Conservation (phyloP, 2,797 vertebrate species). For the Numenius phaeopus region DNA sequence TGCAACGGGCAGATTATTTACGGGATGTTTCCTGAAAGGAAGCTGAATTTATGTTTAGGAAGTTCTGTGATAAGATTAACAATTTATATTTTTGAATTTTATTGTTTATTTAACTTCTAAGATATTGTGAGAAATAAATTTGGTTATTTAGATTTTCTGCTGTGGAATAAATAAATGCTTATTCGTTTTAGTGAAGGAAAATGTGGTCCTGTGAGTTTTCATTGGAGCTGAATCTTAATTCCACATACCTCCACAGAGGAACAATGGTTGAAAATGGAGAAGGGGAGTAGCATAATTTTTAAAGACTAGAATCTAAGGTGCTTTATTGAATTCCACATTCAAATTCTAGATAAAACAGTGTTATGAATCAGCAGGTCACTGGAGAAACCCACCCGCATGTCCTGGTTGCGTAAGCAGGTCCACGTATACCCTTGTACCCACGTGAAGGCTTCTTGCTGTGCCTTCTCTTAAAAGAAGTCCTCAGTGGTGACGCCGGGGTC, state of each 20-base stretch:
- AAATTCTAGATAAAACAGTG: not conserved
- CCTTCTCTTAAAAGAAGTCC: not conserved
- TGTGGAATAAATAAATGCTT: not conserved
- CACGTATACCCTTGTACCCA: not conserved
- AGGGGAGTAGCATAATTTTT: not conserved
- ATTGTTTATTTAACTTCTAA: slow-evolving; percentile 35
- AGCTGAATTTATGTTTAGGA: slow-evolving; percentile 54
- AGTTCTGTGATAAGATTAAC: slow-evolving; percentile 25
- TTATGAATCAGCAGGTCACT: not conserved
- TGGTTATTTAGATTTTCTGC: not conserved
- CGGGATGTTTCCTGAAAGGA: slow-evolving; percentile 48
- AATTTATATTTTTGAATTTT: not conserved
- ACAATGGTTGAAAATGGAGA: not conserved
- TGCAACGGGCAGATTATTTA: slow-evolving; percentile 30
- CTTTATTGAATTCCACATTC: not conserved
- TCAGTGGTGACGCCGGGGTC: not conserved
- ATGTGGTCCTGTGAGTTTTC: not conserved
- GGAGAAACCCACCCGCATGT: not conserved
- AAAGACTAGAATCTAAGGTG: not conserved
- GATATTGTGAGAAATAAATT: not conserved
- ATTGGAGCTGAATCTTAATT: not conserved
- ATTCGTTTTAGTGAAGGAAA: not conserved
- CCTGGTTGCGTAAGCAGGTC: not conserved
- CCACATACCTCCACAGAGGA: not conserved
- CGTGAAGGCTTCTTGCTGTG: not conserved